A percentile compares a stretch with the other conserved stretches of the same genome.
Evolutionary conservation across 2,113 vertebrate species (phyloP).

Genomic region (Terrapene triunguis): DNA sequence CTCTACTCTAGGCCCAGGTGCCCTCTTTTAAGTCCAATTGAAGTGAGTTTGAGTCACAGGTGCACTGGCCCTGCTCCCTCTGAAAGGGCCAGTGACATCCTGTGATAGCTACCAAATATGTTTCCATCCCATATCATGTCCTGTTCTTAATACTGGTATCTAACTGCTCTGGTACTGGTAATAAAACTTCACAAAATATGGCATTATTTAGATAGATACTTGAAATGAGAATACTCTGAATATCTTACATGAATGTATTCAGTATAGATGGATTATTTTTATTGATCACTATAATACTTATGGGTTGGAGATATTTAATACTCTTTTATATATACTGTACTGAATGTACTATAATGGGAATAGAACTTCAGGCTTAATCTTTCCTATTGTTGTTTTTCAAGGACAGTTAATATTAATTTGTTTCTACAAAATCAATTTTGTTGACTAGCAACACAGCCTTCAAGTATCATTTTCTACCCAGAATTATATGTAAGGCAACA

Average conservation of each 20-base stretch:
- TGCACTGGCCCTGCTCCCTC: too few species aligned
- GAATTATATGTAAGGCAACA: neutral
- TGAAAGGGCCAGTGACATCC: too few species aligned
- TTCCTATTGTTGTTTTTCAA: neutral
- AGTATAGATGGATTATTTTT: neutral
- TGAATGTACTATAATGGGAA: neutral
- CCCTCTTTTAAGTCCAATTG: too few species aligned
- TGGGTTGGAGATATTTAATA: accelerated
- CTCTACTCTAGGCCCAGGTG: too few species aligned
- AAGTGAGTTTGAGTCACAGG: too few species aligned
- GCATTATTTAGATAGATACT: neutral
- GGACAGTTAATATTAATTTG: neutral
- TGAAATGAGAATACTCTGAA: neutral
- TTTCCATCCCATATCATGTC: neutral
- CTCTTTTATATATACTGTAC: neutral
- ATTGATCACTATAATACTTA: neutral
- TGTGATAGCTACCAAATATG: neutral
- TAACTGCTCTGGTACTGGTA: neutral
- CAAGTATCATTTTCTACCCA: neutral
- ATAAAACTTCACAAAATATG: neutral
- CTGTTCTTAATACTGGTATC: neutral
- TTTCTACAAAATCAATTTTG: neutral
- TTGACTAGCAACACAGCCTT: neutral
- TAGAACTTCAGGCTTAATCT: accelerated
- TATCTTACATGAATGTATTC: neutral